These are phyloP conservation scores for Mythimna vitellina DNA, from an alignment of 2,888 invertebrate species.

Conservation along the genomic window DNA sequence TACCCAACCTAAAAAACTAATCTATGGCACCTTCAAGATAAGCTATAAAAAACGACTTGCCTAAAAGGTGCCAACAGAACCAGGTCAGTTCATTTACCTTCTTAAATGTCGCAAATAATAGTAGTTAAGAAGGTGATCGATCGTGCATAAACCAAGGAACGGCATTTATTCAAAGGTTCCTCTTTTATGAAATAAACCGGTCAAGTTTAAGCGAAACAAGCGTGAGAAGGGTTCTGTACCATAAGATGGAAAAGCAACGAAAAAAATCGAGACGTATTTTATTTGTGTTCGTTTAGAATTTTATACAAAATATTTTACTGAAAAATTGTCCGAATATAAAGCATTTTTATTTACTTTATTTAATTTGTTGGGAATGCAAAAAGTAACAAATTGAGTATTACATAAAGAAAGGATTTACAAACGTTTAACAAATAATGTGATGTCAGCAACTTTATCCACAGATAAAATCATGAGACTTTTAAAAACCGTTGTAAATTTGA, in stretches of 20 bases:
- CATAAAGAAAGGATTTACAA: too few species aligned
- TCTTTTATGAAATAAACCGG: constrained; percentile 5
- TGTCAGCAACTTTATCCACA: too few species aligned
- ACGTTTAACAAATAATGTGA: too few species aligned
- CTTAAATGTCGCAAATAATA: constrained; percentile 54
- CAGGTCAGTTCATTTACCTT: constrained; percentile 52
- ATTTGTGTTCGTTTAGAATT: too few species aligned
- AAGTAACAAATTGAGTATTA: too few species aligned
- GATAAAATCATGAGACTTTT: too few species aligned
- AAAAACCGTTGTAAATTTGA: too few species aligned
- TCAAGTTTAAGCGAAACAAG: neutral
- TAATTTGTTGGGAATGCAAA: too few species aligned
- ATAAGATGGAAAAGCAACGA: neutral
- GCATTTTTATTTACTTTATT: too few species aligned
- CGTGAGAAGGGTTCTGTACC: neutral
- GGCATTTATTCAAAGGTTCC: constrained; percentile 8
- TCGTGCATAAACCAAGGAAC: constrained; percentile 26
- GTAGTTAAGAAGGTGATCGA: constrained; percentile 51
- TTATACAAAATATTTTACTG: too few species aligned
- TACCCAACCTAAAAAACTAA: constrained; percentile 11
- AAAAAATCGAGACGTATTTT: neutral
- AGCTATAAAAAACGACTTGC: constrained; percentile 35
- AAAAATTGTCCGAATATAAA: too few species aligned
- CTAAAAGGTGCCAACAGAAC: constrained; percentile 29
- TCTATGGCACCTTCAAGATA: constrained; percentile 33